Evolutionary conservation across 2,113 vertebrate genomes (phyloP).

Genomic region (Chaenogobius annularis): DNA sequence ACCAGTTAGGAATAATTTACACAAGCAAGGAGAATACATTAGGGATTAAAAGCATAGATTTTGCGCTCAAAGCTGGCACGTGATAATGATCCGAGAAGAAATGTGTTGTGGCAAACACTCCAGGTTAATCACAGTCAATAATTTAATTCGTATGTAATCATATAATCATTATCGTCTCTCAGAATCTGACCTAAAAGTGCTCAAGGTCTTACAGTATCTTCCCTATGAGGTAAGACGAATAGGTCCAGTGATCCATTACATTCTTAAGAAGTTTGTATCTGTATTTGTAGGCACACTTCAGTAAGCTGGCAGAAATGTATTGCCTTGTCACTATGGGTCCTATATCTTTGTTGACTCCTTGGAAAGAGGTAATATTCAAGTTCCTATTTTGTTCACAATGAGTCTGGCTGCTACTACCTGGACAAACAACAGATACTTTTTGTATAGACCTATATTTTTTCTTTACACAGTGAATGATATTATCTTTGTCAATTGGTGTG

Average conservation of each 20-base stretch:
- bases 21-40: slow-evolving; percentile 32
- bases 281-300: slow-evolving; percentile 51
- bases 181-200: slow-evolving; percentile 14
- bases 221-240: slow-evolving; percentile 15
- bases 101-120: background rate
- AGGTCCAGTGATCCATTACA: slow-evolving; percentile 28
- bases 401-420: too few relatives aligned
- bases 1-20: slow-evolving; percentile 27
- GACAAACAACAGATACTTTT: too few relatives aligned
- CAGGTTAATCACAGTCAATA: background rate
- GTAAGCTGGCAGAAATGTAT: slow-evolving; percentile 52
- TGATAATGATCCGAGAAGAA: slow-evolving; percentile 26
- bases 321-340: slow-evolving; percentile 24
- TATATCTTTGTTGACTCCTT: background rate
- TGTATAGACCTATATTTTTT: too few relatives aligned
- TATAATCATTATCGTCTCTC: slow-evolving; percentile 5
- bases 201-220: slow-evolving; percentile 17
- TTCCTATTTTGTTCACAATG: too few relatives aligned
- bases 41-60: slow-evolving; percentile 20
- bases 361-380: too few relatives aligned
- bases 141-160: background rate
- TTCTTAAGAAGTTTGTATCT: slow-evolving; percentile 54
- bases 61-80: background rate
- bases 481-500: background rate
- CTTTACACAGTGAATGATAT: background rate